Evolutionary conservation across 2,888 invertebrate species (phyloP), one percentile per base, ranked within the genome.

Genomic region (Ormyrus rosae): DNA sequence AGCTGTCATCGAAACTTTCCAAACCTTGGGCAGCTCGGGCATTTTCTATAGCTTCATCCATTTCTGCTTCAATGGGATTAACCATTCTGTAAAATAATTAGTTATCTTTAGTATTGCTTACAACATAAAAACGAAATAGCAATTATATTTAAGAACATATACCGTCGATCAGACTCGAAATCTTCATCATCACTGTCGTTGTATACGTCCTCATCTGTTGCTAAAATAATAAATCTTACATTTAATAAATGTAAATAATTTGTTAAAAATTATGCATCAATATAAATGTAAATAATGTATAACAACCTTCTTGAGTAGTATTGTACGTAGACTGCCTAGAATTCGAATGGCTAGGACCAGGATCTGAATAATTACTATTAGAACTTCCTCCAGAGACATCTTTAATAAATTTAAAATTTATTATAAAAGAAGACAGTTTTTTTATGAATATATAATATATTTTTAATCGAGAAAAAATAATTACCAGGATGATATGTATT

Each of bases 121-220:
- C n/a, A 61, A 45, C 61, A 46, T 53, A n/a, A 51, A 1, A 68
- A 68, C 4, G n/a, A 76, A 48, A 55, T 68, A 60, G 53, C 6
- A 48, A n/a, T 50, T 5, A 6, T 50, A 6, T 51, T 50, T 60
- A 51, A 34, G 34, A 34, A 78, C 19, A 50, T n/a, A 9, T 79
- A 82, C 81, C 79, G 79, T 79, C 73, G 76, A 55, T 76, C 65
- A 56, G 65, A 60, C 80, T 78, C 74, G 9, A 56, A 19, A 45
- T 90, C 90, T 69, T 91, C 91, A 74, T 91, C 90, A 77, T 91
- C 91, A 78, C 90, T 91, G 81, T 91, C 91, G 78, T 87, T 88
- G 65, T 88, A 90, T 77, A 88, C 86, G 78, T 89, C 88, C 82
- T 90, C 90, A 78, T 89, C 88, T 73, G 85, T 86, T 81, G 86